Percentiles rank a stretch among this genome's conserved stretches.
phyloP scores from a whole-genome alignment of 2,888 invertebrate species.

The Sicus ferrugineus region DNA sequence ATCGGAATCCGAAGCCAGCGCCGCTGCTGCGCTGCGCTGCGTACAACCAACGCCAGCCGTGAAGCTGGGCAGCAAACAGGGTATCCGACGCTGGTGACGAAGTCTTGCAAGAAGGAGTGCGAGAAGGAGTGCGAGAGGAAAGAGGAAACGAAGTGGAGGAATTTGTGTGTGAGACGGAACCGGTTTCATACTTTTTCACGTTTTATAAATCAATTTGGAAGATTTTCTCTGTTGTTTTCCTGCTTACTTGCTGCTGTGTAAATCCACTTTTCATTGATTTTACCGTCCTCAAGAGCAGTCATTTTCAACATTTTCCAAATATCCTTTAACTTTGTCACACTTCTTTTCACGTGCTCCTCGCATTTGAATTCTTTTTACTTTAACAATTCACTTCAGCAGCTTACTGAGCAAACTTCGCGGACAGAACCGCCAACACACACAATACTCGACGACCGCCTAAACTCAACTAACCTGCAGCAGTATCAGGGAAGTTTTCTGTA shows the following conservation, averaged over 20 bases:
- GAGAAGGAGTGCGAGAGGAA: neutral
- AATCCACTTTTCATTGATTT: neutral
- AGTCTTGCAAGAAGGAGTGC: neutral
- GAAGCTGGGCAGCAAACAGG: neutral
- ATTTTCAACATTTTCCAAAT: too few species aligned
- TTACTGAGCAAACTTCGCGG: too few species aligned
- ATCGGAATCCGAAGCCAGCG: conserved; percentile 1
- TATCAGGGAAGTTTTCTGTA: conserved; percentile 20
- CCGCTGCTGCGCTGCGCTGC: neutral
- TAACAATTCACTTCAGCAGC: conserved; percentile 1
- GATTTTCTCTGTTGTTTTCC: neutral
- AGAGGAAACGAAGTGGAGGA: neutral
- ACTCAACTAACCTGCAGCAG: conserved; percentile 21
- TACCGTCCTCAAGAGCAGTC: too few species aligned
- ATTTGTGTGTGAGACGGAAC: conserved; percentile 21
- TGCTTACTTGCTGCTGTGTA: conserved; percentile 3
- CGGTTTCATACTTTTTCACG: conserved; percentile 24
- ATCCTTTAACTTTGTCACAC: too few species aligned
- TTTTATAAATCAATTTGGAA: conserved; percentile 1
- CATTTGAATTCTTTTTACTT: neutral
- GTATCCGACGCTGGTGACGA: conserved; percentile 12
- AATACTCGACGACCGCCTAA: conserved; percentile 13
- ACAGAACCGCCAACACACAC: too few species aligned
- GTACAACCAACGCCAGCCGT: neutral
- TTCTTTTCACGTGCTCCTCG: too few species aligned